These are phyloP conservation scores for Plestiodon gilberti DNA, from an alignment of 2,113 vertebrate species.

Conservation along the genomic window DNA sequence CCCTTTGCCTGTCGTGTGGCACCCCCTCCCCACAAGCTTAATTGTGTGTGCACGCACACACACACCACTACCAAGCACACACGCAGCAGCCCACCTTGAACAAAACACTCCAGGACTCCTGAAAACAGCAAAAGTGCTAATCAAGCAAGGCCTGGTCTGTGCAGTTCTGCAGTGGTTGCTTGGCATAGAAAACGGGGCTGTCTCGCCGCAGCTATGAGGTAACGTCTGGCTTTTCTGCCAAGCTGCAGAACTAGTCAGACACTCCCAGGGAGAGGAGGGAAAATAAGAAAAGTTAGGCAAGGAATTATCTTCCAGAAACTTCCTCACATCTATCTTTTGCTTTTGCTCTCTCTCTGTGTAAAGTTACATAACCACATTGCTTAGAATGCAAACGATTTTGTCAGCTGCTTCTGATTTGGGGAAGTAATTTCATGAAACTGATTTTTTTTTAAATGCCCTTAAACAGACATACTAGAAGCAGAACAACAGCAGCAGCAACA, in stretches of 20 bases:
- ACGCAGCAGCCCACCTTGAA: slow-evolving; percentile 75
- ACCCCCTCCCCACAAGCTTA: slow-evolving; percentile 42
- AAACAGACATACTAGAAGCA: slow-evolving; percentile 56
- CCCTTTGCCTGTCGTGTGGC: not conserved
- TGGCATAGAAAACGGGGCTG: slow-evolving; percentile 75
- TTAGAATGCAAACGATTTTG: slow-evolving; percentile 63
- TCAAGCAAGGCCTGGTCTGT: slow-evolving; percentile 71
- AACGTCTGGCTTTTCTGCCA: slow-evolving; percentile 82
- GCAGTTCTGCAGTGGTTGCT: slow-evolving; percentile 74
- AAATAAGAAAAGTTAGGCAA: slow-evolving; percentile 60
- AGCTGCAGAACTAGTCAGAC: slow-evolving; percentile 80
- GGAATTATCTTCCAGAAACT: slow-evolving; percentile 72
- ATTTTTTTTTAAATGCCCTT: slow-evolving; percentile 35
- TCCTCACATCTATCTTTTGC: slow-evolving; percentile 60
- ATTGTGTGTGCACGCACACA: slow-evolving; percentile 61
- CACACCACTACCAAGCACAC: slow-evolving; percentile 58
- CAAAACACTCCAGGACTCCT: slow-evolving; percentile 73
- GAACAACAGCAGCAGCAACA: not conserved
- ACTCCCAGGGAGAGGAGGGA: slow-evolving; percentile 70
- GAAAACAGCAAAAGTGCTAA: slow-evolving; percentile 73
- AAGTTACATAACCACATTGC: slow-evolving; percentile 66
- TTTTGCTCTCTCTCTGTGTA: not conserved
- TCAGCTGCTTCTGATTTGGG: slow-evolving; percentile 56
- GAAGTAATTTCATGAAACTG: slow-evolving; percentile 56
- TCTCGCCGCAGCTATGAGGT: slow-evolving; percentile 81